phyloP scores from a whole-genome alignment of 2,888 invertebrate genomes.

The Deroplatys truncata region DNA sequence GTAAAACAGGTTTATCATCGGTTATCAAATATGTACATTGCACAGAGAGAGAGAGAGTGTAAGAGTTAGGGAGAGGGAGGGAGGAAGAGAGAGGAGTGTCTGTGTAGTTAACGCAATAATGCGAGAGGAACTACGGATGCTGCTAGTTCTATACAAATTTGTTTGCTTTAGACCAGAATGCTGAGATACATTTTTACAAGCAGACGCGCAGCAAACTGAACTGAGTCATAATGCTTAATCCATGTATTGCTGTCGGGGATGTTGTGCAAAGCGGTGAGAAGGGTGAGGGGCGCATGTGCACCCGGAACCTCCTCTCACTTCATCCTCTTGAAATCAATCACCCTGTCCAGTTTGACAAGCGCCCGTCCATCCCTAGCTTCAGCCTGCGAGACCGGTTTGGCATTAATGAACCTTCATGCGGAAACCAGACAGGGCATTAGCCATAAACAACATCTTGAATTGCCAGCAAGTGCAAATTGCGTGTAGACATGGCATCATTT shows the following conservation, averaged over 20 bases:
- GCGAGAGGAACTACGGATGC: too few species aligned
- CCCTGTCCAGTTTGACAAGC: background rate
- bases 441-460: background rate
- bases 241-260: background rate
- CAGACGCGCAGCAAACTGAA: background rate
- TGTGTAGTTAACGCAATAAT: too few species aligned
- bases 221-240: background rate
- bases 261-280: background rate
- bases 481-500: background rate
- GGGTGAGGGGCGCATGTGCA: background rate
- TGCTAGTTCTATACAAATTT: too few species aligned
- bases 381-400: conserved; percentile 2
- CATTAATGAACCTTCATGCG: background rate
- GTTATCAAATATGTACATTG: too few species aligned
- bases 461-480: background rate
- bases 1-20: too few species aligned
- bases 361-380: background rate
- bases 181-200: too few species aligned
- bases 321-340: background rate
- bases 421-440: background rate
- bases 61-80: too few species aligned
- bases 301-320: background rate
- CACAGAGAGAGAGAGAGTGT: too few species aligned
- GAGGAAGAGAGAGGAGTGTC: too few species aligned
- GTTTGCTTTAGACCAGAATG: too few species aligned